A percentile compares a stretch with the other conserved stretches of the same genome.
phyloP scores from a whole-genome alignment of 2,113 vertebrate species.

The Sapayoa aenigma region DNA sequence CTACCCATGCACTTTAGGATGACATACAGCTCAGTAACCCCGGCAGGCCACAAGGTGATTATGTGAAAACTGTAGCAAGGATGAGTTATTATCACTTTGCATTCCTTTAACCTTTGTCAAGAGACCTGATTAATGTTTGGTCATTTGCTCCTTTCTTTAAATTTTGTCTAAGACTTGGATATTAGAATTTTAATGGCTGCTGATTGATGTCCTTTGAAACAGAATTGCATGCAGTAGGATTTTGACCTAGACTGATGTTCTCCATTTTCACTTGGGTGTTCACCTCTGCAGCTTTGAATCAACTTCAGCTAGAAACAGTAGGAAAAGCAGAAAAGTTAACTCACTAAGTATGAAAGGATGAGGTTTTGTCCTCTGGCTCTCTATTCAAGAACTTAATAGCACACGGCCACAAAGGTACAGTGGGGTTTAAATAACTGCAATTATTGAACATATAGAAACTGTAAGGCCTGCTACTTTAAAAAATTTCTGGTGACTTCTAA shows the following conservation, averaged over 20 bases:
- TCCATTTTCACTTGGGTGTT: slow-evolving; percentile 8
- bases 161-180: neutral
- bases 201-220: slow-evolving; percentile 23
- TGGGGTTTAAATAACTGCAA: neutral
- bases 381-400: neutral
- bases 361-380: neutral
- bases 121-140: neutral
- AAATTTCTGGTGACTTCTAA: neutral
- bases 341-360: neutral
- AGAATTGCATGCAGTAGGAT: neutral
- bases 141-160: slow-evolving; percentile 33
- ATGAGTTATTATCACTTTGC: slow-evolving; percentile 46
- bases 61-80: neutral
- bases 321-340: neutral
- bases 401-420: neutral
- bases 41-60: neutral
- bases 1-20: neutral
- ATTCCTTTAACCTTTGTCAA: slow-evolving; percentile 36
- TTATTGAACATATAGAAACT: neutral
- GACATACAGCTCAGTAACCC: neutral
- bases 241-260: slow-evolving; percentile 11
- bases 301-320: neutral
- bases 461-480: neutral
- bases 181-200: slow-evolving; percentile 26
- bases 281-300: neutral